These are phyloP conservation scores for Sphenopsis melanotis DNA, from an alignment of 2,797 vertebrate species.

Conservation along the genomic window DNA sequence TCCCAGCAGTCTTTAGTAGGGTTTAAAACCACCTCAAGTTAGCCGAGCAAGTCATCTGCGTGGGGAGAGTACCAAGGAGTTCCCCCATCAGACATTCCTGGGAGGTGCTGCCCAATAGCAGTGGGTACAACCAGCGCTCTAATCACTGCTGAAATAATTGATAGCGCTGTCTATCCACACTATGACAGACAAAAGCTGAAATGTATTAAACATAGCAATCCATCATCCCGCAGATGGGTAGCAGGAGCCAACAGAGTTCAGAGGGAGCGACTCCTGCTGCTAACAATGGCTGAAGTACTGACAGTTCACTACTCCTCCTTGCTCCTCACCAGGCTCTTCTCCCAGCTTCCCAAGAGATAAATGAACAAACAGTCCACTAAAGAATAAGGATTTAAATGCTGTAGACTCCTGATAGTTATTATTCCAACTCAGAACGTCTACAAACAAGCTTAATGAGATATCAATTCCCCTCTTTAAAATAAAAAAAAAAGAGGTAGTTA, in stretches of 20 bases:
- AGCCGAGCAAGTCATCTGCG: background rate
- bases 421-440: background rate
- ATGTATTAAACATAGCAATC: slow-evolving; percentile 86
- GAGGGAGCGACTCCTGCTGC: slow-evolving; percentile 77
- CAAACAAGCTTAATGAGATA: background rate
- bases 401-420: slow-evolving; percentile 28
- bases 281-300: slow-evolving; percentile 78
- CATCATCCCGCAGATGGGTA: slow-evolving; percentile 83
- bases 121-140: slow-evolving; percentile 63
- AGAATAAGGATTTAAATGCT: slow-evolving; percentile 58
- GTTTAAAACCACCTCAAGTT: slow-evolving; percentile 8
- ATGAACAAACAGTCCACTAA: slow-evolving; percentile 60
- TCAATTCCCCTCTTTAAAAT: background rate
- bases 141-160: slow-evolving; percentile 79
- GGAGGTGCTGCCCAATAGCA: slow-evolving; percentile 70
- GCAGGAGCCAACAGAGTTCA: slow-evolving; percentile 81
- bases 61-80: background rate
- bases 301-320: slow-evolving; percentile 67
- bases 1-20: background rate
- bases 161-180: slow-evolving; percentile 79
- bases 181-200: slow-evolving; percentile 86
- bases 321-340: slow-evolving; percentile 52
- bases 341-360: slow-evolving; percentile 66
- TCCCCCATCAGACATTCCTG: slow-evolving; percentile 57
- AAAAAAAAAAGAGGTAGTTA: background rate